Conservation (phyloP, 2,888 invertebrate genomes). For the Hypsopygia costalis region DNA sequence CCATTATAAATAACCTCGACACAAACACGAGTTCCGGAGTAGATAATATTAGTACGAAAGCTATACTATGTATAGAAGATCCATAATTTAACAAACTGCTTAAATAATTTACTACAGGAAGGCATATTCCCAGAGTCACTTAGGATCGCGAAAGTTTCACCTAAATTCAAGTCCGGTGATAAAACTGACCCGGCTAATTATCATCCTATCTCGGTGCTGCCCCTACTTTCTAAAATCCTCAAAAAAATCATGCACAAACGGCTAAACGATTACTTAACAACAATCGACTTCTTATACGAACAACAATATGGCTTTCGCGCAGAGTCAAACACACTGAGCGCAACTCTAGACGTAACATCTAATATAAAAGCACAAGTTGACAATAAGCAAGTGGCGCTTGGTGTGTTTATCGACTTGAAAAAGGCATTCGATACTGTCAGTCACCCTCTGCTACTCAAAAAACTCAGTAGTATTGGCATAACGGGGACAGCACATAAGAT, state of each 20-base stretch:
- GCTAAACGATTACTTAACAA: background rate
- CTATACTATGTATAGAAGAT: conserved; percentile 7
- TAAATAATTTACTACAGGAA: conserved; percentile 1
- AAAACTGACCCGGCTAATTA: conserved; percentile 2
- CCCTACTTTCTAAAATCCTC: background rate
- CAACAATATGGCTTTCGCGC: conserved; percentile 9
- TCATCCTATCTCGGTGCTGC: background rate
- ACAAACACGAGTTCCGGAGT: conserved; percentile 4
- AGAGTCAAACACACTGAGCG: background rate
- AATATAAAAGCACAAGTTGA: conserved; percentile 6
- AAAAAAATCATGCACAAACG: too few relatives aligned
- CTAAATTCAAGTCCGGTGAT: conserved; percentile 9
- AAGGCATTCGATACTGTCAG: too few relatives aligned
- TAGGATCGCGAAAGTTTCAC: conserved; percentile 11
- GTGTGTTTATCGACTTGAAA: too few relatives aligned
- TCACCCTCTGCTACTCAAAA: too few relatives aligned
- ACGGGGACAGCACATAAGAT: too few relatives aligned
- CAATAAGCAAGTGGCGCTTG: background rate
- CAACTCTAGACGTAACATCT: conserved; percentile 2
- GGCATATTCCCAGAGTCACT: conserved; percentile 9
- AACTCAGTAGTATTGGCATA: too few relatives aligned
- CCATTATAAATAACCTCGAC: conserved; percentile 4
- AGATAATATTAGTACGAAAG: conserved; percentile 7
- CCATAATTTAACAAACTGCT: background rate
- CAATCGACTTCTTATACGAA: conserved; percentile 3